phyloP scores from a whole-genome alignment of 2,113 vertebrate species.

The Pyxicephalus adspersus region DNA sequence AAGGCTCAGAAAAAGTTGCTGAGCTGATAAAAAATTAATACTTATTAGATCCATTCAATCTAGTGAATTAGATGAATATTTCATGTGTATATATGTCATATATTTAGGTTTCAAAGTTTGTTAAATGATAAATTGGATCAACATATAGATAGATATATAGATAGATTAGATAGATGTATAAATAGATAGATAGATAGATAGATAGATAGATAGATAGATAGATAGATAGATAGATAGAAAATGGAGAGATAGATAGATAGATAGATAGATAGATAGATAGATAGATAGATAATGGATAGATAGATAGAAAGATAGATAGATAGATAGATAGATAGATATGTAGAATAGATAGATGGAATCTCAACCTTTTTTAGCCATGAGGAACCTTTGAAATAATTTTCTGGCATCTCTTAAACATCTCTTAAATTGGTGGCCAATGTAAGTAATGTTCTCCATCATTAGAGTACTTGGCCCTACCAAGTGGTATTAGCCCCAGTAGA shows the following conservation, averaged over 20 bases:
- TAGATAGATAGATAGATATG: constrained; percentile 7
- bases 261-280: too few species aligned
- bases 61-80: constrained; percentile 23
- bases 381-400: too few species aligned
- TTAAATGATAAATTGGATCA: neutral
- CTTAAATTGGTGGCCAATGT: too few species aligned
- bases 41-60: constrained; percentile 33
- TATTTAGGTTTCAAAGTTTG: neutral
- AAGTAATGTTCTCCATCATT: too few species aligned
- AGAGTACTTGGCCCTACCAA: too few species aligned
- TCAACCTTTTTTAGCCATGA: too few species aligned
- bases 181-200: constrained; percentile 30
- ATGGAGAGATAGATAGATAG: too few species aligned
- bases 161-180: constrained; percentile 28
- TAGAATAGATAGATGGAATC: neutral
- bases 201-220: constrained; percentile 20
- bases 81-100: neutral
- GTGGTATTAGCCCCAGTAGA: too few species aligned
- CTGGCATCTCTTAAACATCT: too few species aligned
- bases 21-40: constrained; percentile 33
- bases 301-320: constrained; percentile 10
- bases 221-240: neutral
- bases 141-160: neutral
- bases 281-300: neutral
- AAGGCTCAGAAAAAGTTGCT: constrained; percentile 20